Base-by-base conservation (phyloP, 1,140 invertebrate species). In the Eriosoma lanigerum region DNA sequence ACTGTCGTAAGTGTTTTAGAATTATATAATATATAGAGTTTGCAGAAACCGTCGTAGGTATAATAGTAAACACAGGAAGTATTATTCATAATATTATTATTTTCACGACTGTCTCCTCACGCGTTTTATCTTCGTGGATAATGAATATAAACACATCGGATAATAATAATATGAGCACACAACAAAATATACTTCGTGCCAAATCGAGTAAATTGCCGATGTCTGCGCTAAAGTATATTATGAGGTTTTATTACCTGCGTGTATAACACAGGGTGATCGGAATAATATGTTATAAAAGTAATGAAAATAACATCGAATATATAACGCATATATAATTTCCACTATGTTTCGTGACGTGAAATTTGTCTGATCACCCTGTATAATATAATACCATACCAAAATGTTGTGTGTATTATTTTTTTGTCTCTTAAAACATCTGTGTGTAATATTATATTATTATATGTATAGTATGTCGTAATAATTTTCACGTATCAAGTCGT, bases 121-220 rank as follows among this genome's bases (percentile, higher is more conserved):
- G 32, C 38, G 12, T 68, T 21, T 68, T 68, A 68, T 68, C 44
- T 68, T 12, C 10, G 9, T 17, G 38, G 64, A 44, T 66, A 62
- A 29, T 29, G 58, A 62, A n/a, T 64, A 38, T 48, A 48, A 1
- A 48, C 46, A 38, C 62, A 64, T 38, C 8, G 62, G 19, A 38
- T 38, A 64, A 38, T 48, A 48, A 38, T 64, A 64, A 38, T 9
- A 38, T 19, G 8, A 70, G 24, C 24, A 13, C 26, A 32, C 21
- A 32, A 54, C 26, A 64, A 64, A 19, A 64, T 13, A 72, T 54
- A 54, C 48, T 73, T 32, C 29, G 70, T 54, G 70, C 50, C 70
- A 73, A 73, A 54, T 54, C 70, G 48, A 15, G 48, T 13, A 54
- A 54, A 54, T 54, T 73, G 48, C 48, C 29, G 29, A 24, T 21